These are phyloP conservation scores for Megaleporinus macrocephalus DNA, from an alignment of 2,113 vertebrate species.

Conservation along the genomic window DNA sequence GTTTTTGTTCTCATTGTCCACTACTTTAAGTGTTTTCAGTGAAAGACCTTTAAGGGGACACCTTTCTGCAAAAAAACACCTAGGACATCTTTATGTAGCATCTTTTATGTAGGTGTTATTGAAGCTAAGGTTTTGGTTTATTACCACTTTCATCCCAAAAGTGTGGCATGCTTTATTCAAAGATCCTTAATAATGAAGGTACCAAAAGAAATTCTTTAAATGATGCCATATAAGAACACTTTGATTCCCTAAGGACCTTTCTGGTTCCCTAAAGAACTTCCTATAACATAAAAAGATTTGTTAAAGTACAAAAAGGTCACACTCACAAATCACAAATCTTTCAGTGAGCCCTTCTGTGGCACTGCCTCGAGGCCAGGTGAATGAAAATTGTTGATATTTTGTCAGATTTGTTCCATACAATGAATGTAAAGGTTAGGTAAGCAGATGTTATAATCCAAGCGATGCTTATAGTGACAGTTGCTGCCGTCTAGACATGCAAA, in stretches of 20 bases:
- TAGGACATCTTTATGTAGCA: neutral
- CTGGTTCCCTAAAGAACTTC: too few species aligned
- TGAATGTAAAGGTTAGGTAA: neutral
- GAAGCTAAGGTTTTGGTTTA: neutral
- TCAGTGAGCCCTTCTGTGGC: too few species aligned
- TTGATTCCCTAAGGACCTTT: too few species aligned
- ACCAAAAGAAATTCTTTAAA: too few species aligned
- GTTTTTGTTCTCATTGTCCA: neutral
- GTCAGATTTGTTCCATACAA: neutral
- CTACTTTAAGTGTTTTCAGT: neutral
- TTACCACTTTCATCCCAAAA: neutral
- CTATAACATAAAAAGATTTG: too few species aligned
- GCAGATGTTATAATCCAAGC: slow-evolving; percentile 9
- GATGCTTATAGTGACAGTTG: slow-evolving; percentile 34
- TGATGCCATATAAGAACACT: too few species aligned
- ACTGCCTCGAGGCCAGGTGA: too few species aligned
- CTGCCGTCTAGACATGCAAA: slow-evolving; percentile 56
- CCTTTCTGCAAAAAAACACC: neutral
- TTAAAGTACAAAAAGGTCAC: too few species aligned
- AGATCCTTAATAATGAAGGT: too few species aligned
- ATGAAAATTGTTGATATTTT: too few species aligned
- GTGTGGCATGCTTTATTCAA: neutral
- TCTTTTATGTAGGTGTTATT: too few species aligned
- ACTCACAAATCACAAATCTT: too few species aligned
- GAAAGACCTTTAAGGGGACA: neutral